Evolutionary conservation across 2,888 invertebrate genomes (phyloP).

Genomic region (Trichogramma dendrolimi): DNA sequence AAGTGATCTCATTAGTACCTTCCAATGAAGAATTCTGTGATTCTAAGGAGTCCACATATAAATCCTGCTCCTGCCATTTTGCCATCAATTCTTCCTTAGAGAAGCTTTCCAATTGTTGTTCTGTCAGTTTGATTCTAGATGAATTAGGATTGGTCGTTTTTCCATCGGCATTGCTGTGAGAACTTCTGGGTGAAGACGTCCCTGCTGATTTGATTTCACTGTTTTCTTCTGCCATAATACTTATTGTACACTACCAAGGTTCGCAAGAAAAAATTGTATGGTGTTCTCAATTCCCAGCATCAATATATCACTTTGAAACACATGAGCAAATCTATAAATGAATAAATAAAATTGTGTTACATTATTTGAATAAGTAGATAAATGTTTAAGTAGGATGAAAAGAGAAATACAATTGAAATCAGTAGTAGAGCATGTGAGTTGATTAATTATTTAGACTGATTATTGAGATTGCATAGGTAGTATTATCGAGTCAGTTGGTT

Average conservation of each 20-base stretch:
- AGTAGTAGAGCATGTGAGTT: too few relatives aligned
- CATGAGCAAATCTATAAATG: conserved; percentile 18
- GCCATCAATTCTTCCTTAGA: conserved; percentile 64
- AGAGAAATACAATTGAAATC: too few relatives aligned
- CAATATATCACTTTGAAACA: conserved; percentile 12
- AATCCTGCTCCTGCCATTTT: conserved; percentile 73
- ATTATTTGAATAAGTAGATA: too few relatives aligned
- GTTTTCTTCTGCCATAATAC: conserved; percentile 45
- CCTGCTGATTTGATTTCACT: conserved; percentile 43
- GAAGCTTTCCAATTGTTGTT: conserved; percentile 63
- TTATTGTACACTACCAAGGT: too few relatives aligned
- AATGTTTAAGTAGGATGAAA: too few relatives aligned
- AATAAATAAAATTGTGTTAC: too few relatives aligned
- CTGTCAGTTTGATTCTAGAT: conserved; percentile 59
- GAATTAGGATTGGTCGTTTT: conserved; percentile 57
- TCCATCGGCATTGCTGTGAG: conserved; percentile 33
- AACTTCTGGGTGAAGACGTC: conserved; percentile 45
- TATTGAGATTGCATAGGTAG: too few relatives aligned
- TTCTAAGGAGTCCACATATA: conserved; percentile 72
- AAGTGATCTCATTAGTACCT: conserved; percentile 60
- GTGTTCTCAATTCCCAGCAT: background rate
- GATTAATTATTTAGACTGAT: too few relatives aligned
- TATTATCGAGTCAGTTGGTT: too few relatives aligned
- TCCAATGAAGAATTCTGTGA: conserved; percentile 71
- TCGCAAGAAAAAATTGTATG: too few relatives aligned